A percentile compares a stretch with the other conserved stretches of the same genome.
These are phyloP conservation scores for Patella pellucida DNA, from an alignment of 2,888 invertebrate species.

Conservation along the genomic window DNA sequence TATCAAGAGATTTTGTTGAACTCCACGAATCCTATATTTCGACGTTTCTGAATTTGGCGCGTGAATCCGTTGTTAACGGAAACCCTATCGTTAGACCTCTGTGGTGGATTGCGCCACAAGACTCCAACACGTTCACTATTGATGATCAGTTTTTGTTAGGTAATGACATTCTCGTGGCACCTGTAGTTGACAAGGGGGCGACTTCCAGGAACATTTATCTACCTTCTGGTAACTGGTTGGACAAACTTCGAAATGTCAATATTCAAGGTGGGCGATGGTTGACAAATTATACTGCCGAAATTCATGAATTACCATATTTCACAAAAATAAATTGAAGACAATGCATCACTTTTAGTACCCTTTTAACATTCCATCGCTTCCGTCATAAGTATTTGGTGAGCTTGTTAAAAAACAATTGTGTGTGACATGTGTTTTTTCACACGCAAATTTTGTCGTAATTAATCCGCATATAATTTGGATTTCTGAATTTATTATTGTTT, in stretches of 20 bases:
- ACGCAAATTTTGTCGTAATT: too few relatives aligned
- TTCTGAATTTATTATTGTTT: too few relatives aligned
- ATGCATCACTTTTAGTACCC: too few relatives aligned
- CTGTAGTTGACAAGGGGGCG: conserved; percentile 62
- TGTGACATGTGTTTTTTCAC: too few relatives aligned
- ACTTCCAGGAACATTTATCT: conserved; percentile 60
- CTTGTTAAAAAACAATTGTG: too few relatives aligned
- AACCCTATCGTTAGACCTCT: conserved; percentile 91
- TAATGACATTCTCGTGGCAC: conserved; percentile 65
- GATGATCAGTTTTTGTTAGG: conserved; percentile 77
- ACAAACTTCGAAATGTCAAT: conserved; percentile 30
- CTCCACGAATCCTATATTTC: conserved; percentile 53
- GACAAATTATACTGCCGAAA: conserved; percentile 38
- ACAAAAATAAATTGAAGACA: conserved; percentile 19
- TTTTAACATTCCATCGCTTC: too few relatives aligned
- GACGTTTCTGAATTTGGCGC: conserved; percentile 50
- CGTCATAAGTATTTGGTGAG: too few relatives aligned
- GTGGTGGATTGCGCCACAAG: conserved; percentile 89
- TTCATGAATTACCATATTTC: conserved; percentile 55
- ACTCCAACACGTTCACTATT: conserved; percentile 82
- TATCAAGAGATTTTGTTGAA: conserved; percentile 47
- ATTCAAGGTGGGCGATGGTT: conserved; percentile 47
- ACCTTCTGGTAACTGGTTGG: conserved; percentile 51
- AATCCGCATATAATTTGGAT: too few relatives aligned
- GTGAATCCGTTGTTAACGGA: conserved; percentile 51